Conservation (phyloP, 2,113 vertebrate species). For the Pristiophorus japonicus region DNA sequence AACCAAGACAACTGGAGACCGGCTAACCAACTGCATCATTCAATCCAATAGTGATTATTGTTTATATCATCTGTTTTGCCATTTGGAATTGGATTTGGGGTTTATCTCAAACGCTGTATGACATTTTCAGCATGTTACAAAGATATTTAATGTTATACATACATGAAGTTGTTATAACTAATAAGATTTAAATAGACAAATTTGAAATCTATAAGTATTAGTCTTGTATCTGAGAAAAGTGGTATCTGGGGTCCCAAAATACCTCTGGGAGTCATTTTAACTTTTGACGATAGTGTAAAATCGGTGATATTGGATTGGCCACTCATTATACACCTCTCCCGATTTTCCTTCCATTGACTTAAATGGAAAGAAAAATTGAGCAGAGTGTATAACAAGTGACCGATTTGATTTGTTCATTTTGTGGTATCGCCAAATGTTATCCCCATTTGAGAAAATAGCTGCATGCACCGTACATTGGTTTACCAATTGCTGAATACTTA, state of each 20-base stretch:
- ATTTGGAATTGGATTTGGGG: neutral
- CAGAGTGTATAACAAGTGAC: neutral
- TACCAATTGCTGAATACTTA: neutral
- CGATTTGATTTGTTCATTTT: neutral
- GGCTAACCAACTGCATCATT: no score
- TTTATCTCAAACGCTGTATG: neutral
- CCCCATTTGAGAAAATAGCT: neutral
- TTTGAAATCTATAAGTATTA: neutral
- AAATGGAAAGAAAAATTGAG: neutral
- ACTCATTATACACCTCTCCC: neutral
- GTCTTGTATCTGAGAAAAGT: neutral
- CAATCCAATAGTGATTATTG: no score
- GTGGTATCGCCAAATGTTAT: neutral
- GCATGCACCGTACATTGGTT: neutral
- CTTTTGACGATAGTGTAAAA: neutral
- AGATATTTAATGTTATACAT: neutral
- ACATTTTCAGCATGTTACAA: neutral
- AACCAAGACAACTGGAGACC: no score
- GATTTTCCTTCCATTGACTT: neutral
- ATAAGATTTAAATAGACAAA: neutral
- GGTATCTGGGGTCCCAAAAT: neutral
- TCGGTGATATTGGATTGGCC: neutral
- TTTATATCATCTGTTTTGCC: no score
- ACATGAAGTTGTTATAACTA: neutral
- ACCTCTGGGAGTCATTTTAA: neutral